These are phyloP conservation scores for Schrankia costaestrigalis DNA, from an alignment of 2,888 invertebrate genomes.

Conservation along the genomic window DNA sequence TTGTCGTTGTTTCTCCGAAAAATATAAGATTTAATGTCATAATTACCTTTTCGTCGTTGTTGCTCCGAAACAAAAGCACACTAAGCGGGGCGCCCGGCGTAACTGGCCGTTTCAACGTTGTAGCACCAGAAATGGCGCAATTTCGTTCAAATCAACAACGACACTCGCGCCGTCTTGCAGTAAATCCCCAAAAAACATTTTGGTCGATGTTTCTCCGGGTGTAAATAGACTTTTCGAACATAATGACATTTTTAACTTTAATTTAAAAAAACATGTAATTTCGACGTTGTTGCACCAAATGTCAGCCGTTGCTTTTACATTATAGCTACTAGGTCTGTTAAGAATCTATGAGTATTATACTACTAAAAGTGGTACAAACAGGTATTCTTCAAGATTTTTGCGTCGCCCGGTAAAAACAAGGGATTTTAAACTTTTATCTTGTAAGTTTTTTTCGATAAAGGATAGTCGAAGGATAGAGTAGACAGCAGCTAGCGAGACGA, in stretches of 20 bases:
- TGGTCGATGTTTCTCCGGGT: slow-evolving; percentile 7
- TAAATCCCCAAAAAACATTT: slow-evolving; percentile 6
- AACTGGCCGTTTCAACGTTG: slow-evolving; percentile 4
- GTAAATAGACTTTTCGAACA: slow-evolving; percentile 5
- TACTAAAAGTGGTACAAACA: too few relatives aligned
- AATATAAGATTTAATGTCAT: too few relatives aligned
- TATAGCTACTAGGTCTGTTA: too few relatives aligned
- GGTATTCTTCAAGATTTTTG: too few relatives aligned
- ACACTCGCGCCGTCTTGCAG: slow-evolving; percentile 6
- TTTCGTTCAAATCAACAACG: slow-evolving; percentile 7
- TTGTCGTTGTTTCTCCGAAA: not conserved
- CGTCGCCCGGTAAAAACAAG: too few relatives aligned
- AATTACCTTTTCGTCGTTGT: not conserved
- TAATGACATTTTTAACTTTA: slow-evolving; percentile 5
- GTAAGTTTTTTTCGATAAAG: too few relatives aligned
- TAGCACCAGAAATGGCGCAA: slow-evolving; percentile 8
- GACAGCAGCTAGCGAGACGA: too few relatives aligned
- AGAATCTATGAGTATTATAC: too few relatives aligned
- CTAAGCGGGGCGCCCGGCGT: not conserved
- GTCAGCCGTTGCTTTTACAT: too few relatives aligned
- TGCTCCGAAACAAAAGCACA: not conserved
- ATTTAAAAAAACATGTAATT: not conserved
- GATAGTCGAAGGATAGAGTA: too few relatives aligned
- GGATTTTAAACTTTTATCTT: too few relatives aligned
- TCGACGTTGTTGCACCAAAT: not conserved